These are phyloP conservation scores for Melikaiella ostensackeni DNA, from an alignment of 2,888 invertebrate genomes.

Conservation along the genomic window DNA sequence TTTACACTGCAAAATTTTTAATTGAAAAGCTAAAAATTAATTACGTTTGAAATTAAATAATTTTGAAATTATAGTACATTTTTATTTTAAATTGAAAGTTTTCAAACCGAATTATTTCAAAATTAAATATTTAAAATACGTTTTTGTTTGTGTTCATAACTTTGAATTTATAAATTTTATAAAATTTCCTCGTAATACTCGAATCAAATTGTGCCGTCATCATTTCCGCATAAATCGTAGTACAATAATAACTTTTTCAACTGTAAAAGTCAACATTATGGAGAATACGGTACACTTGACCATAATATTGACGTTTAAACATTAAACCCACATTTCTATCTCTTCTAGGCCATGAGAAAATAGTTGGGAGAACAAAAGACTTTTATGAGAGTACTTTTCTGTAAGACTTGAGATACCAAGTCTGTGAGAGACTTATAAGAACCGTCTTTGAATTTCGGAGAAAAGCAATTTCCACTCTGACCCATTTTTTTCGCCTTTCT, in stretches of 20 bases:
- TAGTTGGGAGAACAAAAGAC: not conserved
- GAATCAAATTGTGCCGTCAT: too few species aligned
- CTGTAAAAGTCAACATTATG: constrained; percentile 12
- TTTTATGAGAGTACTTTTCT: not conserved
- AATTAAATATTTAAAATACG: too few species aligned
- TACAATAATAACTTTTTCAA: constrained; percentile 6
- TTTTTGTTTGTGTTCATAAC: too few species aligned
- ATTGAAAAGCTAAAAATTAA: too few species aligned
- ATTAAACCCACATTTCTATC: constrained; percentile 5
- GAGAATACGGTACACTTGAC: not conserved
- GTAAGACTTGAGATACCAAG: not conserved
- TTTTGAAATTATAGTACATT: too few species aligned
- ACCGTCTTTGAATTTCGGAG: constrained; percentile 3
- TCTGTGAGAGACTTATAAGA: not conserved
- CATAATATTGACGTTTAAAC: not conserved
- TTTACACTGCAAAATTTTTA: too few species aligned
- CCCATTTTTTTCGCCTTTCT: not conserved
- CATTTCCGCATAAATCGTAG: not conserved
- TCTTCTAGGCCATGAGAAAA: constrained; percentile 24
- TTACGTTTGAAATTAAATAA: too few species aligned
- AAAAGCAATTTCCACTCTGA: constrained; percentile 6
- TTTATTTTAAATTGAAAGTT: too few species aligned
- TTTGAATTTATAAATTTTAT: too few species aligned
- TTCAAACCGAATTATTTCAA: too few species aligned
- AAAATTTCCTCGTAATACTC: too few species aligned